Evolutionary conservation across 2,113 vertebrate species (phyloP), one percentile per base, ranked within the genome.

Genomic region (Tenrec ecaudatus): DNA sequence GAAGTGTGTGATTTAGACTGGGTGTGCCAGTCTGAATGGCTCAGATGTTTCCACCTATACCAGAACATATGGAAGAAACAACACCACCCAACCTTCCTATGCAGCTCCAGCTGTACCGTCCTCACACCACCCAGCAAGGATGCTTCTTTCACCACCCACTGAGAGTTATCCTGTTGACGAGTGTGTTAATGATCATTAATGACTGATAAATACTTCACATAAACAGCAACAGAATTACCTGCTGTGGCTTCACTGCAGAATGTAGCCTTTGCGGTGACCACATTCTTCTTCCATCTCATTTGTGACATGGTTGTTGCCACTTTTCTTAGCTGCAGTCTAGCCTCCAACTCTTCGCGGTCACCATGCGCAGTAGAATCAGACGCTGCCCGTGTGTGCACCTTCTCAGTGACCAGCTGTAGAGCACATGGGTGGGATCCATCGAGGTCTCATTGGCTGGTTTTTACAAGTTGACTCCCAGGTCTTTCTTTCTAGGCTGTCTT

Each of bases 11-110:
- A 40, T 36, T 80, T 71, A 58, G 3, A 5, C 23, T 1, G 3
- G 38, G 22, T 25, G 22, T 25, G 20, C 3, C 29, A 57, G 0
- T 27, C n/a, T 3, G 60, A 47, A 17, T 0, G 0, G 31, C 64
- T 77, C 66, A n/a, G 43, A 58, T 11, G 2, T 31, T 7, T 17
- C 25, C 57, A 47, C 77, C 82, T 58, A 4, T 10, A 2, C 0
- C 16, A 82, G 64, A 60, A 14, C 22, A 66, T n/a, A 62, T 2
- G 38, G 64, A 15, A 27, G 27, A 75, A 27, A 22, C 16, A 16
- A 12, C 2, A 22, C 7, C 16, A 6, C 0, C 1, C 69, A 16
- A 1, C 69, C 47, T 8, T 43, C 31, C 22, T 11, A 1, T 9
- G 0, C 1, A 3, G 6, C 20, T 25, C 64, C 80, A 77, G 77